These are phyloP conservation scores for Drosophila acutilabella DNA, from an alignment of 2,888 invertebrate species.

Conservation along the genomic window DNA sequence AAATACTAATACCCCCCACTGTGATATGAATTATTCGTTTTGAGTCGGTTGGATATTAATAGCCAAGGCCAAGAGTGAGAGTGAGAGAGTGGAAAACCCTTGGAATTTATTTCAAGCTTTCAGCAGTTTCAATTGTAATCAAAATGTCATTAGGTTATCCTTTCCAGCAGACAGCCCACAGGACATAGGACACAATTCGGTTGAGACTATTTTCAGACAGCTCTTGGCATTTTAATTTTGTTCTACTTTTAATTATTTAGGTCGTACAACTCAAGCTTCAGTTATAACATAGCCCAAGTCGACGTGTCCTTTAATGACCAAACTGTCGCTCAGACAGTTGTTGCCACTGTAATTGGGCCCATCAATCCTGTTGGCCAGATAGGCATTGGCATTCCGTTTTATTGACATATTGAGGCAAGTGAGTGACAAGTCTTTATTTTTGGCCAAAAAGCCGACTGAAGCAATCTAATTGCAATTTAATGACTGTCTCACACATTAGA, in stretches of 20 bases:
- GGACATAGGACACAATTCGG: not conserved
- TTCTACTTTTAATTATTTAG: conserved; percentile 44
- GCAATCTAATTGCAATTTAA: conserved; percentile 57
- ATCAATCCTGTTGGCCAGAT: conserved; percentile 35
- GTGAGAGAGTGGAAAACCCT: conserved; percentile 21
- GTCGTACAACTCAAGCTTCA: conserved; percentile 11
- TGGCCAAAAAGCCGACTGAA: not conserved
- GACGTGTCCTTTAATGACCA: conserved; percentile 22
- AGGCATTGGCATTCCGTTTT: conserved; percentile 35
- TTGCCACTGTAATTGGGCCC: conserved; percentile 46
- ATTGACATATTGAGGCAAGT: conserved; percentile 52
- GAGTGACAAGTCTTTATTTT: conserved; percentile 48
- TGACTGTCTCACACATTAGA: conserved; percentile 44
- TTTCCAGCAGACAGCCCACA: conserved; percentile 5
- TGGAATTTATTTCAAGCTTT: conserved; percentile 33
- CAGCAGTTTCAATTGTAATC: conserved; percentile 51
- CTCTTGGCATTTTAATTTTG: conserved; percentile 40
- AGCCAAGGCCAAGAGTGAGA: conserved; percentile 24
- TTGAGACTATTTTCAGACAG: conserved; percentile 6
- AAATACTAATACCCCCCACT: not conserved
- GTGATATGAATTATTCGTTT: not conserved
- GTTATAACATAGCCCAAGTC: conserved; percentile 14
- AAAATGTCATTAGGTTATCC: conserved; percentile 67
- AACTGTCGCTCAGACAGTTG: conserved; percentile 1
- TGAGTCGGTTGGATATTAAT: too few species aligned